Evolutionary conservation across 1,140 invertebrate species (phyloP).

Genomic region (Leguminivora glycinivorella): DNA sequence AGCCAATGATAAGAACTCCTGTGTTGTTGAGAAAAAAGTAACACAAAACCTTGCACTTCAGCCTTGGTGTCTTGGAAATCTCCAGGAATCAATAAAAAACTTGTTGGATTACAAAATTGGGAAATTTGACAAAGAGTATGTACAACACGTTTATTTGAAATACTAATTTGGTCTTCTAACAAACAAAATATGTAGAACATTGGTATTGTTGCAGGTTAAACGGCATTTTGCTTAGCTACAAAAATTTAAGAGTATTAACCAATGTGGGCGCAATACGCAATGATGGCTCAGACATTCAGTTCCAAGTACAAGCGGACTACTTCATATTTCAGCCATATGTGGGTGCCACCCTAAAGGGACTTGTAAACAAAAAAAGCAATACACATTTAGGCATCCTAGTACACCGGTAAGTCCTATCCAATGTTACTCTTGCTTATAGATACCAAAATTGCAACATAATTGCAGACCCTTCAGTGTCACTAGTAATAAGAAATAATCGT

Average conservation of each 20-base stretch:
- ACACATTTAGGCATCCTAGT: conserved; percentile 83
- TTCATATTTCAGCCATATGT: conserved; percentile 80
- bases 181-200: conserved; percentile 2
- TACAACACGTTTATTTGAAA: conserved; percentile 30
- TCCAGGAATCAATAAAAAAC: conserved; percentile 77
- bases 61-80: conserved; percentile 81
- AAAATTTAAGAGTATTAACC: conserved; percentile 81
- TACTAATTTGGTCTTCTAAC: neutral
- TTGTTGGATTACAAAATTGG: conserved; percentile 78
- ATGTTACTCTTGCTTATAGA: neutral
- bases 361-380: conserved; percentile 81
- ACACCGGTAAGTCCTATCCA: conserved; percentile 72
- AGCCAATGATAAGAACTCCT: conserved; percentile 79
- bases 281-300: conserved; percentile 81
- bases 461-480: no score
- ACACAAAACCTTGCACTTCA: conserved; percentile 80
- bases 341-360: conserved; percentile 76
- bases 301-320: conserved; percentile 83
- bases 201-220: conserved; percentile 69
- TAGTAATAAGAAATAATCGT: no score
- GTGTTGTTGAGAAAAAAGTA: conserved; percentile 77
- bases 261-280: conserved; percentile 77
- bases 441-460: no score
- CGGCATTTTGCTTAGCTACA: conserved; percentile 82
- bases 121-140: conserved; percentile 79